Evolutionary conservation across 2,888 invertebrate species (phyloP).

Genomic region (Flexamia atlantica): DNA sequence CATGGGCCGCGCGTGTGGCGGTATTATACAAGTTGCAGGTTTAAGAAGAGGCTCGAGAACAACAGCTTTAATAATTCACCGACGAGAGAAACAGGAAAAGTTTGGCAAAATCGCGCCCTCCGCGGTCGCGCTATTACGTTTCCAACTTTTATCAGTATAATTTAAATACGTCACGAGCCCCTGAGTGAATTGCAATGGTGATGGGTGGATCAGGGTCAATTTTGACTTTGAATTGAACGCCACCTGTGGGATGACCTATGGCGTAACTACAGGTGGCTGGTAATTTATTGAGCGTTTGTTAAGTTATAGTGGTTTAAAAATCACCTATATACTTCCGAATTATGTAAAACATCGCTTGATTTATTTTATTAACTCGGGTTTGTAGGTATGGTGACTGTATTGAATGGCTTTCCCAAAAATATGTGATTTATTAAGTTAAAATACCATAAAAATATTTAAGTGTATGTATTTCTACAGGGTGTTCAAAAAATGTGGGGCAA

Average conservation of each 20-base stretch:
- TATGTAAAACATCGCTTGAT: too few relatives aligned
- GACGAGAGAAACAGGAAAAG: constrained; percentile 58
- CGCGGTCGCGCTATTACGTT: neutral
- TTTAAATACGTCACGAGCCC: constrained; percentile 43
- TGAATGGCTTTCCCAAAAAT: too few relatives aligned
- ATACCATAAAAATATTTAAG: too few relatives aligned
- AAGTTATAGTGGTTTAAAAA: too few relatives aligned
- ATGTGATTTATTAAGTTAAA: too few relatives aligned
- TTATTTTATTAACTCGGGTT: too few relatives aligned
- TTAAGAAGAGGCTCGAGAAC: constrained; percentile 53
- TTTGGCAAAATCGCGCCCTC: constrained; percentile 51
- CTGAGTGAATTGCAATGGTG: neutral
- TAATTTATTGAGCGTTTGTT: too few relatives aligned
- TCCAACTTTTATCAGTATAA: constrained; percentile 36
- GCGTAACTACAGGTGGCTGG: too few relatives aligned
- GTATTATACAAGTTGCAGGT: constrained; percentile 55
- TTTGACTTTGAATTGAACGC: constrained; percentile 11
- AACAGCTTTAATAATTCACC: constrained; percentile 62
- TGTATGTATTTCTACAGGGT: too few relatives aligned
- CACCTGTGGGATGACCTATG: neutral
- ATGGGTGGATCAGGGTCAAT: constrained; percentile 25
- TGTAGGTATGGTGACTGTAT: too few relatives aligned
- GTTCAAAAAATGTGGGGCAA: too few relatives aligned
- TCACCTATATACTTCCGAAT: too few relatives aligned
- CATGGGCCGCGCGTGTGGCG: constrained; percentile 53